These are phyloP conservation scores for Helicoverpa armigera DNA, from an alignment of 1,140 invertebrate species.

Conservation along the genomic window DNA sequence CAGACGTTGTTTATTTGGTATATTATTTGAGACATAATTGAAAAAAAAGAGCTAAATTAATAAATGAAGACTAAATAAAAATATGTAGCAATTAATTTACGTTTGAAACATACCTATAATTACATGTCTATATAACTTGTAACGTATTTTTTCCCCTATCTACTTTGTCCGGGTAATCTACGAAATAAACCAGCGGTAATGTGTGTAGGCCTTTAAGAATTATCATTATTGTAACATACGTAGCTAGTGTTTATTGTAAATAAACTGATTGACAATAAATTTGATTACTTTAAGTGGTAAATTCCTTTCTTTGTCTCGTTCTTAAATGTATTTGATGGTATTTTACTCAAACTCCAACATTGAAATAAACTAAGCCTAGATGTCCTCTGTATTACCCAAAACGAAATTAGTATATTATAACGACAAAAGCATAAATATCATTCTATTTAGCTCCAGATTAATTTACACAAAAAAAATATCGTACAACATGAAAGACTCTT, in stretches of 20 bases:
- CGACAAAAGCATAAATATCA: too few species aligned
- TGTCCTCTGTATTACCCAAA: too few species aligned
- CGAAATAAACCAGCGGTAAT: neutral
- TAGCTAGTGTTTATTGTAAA: constrained; percentile 79
- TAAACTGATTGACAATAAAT: constrained; percentile 85
- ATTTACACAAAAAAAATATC: too few species aligned
- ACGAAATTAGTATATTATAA: too few species aligned
- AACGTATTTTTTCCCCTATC: neutral
- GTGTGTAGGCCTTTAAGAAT: constrained; percentile 52
- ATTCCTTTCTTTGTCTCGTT: constrained; percentile 10
- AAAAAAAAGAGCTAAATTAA: neutral
- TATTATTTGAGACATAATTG: constrained; percentile 17
- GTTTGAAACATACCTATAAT: neutral
- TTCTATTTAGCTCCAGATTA: too few species aligned
- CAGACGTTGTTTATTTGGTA: constrained; percentile 18
- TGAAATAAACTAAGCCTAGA: too few species aligned
- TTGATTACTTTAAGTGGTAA: constrained; percentile 73
- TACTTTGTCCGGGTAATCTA: constrained; percentile 29
- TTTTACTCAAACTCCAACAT: too few species aligned
- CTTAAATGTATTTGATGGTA: too few species aligned
- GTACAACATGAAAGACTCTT: neutral
- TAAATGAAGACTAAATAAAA: neutral
- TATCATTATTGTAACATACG: constrained; percentile 63
- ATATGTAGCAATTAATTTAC: neutral
- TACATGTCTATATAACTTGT: too few species aligned